Conservation (phyloP, 2,888 invertebrate genomes). For the Heteropelma amictum region DNA sequence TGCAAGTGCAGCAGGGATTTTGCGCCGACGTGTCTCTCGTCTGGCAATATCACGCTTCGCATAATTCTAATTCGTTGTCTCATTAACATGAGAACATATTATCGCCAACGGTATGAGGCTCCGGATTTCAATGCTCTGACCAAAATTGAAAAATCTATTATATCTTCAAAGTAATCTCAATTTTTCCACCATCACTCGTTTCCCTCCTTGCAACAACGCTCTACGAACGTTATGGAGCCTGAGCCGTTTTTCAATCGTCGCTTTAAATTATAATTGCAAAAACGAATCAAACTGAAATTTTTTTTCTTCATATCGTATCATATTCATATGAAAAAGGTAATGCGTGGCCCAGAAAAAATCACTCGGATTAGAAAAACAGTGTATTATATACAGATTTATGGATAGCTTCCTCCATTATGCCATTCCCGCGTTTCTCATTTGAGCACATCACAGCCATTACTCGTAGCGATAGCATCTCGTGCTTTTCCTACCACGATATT, state of each 20-base stretch:
- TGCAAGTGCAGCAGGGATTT: constrained; percentile 39
- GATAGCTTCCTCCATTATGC: constrained; percentile 11
- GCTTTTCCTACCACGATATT: constrained; percentile 60
- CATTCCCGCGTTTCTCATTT: neutral
- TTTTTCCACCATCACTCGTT: no score
- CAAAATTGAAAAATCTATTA: no score
- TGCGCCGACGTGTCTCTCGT: constrained; percentile 25
- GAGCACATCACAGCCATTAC: constrained; percentile 52
- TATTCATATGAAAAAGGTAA: neutral
- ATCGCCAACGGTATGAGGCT: no score
- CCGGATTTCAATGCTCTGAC: no score
- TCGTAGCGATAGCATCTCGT: constrained; percentile 41
- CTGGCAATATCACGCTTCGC: constrained; percentile 55
- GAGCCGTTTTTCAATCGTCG: no score
- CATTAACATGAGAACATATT: no score
- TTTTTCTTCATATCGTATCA: no score
- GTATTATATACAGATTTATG: neutral
- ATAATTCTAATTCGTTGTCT: constrained; percentile 65
- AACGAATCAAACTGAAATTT: no score
- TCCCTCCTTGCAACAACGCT: no score
- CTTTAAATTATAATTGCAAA: no score
- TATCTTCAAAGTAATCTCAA: no score
- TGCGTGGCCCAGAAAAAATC: neutral
- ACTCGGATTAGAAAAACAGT: neutral
- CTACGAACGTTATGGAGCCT: no score